These are phyloP conservation scores for Micronisus gabar DNA, from an alignment of 2,113 vertebrate genomes.

Conservation along the genomic window DNA sequence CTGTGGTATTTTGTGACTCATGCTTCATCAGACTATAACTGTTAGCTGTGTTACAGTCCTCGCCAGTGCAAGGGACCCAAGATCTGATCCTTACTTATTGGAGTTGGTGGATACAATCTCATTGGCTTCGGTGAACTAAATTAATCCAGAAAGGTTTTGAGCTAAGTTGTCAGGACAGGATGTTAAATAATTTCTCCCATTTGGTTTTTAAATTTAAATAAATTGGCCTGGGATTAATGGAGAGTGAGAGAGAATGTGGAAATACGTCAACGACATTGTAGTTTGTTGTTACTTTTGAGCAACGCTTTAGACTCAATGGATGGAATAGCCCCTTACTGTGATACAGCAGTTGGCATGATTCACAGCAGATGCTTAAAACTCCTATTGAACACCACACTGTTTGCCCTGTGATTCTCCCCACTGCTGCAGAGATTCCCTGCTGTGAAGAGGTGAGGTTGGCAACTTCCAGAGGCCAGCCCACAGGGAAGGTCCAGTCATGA, in stretches of 20 bases:
- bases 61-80: background rate
- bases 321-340: background rate
- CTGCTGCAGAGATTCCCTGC: background rate
- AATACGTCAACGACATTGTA: background rate
- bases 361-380: background rate
- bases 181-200: background rate
- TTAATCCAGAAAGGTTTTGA: background rate
- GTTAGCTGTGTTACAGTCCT: background rate
- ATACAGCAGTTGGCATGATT: background rate
- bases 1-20: slow-evolving; percentile 29
- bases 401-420: background rate
- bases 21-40: background rate
- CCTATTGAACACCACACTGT: background rate
- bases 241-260: background rate
- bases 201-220: background rate
- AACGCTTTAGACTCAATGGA: background rate
- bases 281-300: background rate
- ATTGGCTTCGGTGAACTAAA: background rate
- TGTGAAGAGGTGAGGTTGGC: background rate
- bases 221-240: background rate
- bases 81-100: background rate
- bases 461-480: background rate
- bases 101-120: background rate
- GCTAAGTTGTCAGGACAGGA: background rate
- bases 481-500: background rate